Evolutionary conservation across 2,113 vertebrate species (phyloP), one percentile per base, ranked within the genome.

Genomic region (Archocentrus centrarchus): DNA sequence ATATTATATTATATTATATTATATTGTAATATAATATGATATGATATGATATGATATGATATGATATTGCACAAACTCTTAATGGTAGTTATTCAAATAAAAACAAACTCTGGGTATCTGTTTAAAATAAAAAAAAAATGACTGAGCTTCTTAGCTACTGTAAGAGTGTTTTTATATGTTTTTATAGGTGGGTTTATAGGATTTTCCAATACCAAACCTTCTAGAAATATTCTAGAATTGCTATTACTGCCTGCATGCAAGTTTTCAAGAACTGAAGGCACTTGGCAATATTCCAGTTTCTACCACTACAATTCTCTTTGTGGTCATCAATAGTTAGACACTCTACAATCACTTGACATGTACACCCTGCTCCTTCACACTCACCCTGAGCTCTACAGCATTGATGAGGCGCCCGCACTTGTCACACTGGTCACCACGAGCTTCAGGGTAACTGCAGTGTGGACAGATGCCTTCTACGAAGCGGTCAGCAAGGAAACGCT

Each of bases 401-500:
- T 99, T 99, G 93, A 99, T 99, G 81, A 99, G 97, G 2, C 97
- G 97, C n/a, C 98, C 98, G 6, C 98, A 99, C 60, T 97, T 98
- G 90, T 99, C 98, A 35, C 98, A 99, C 86, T 99, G 98, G 94
- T 99, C 98, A 3, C 98, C 98, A 0, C 98, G 97, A 20, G 98
- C 98, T 83, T 99, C 98, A 3, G 96, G 93, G 3, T 97, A 99
- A 80, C 66, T 90, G 85, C 98, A 99, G 92, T 96, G 94, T 57
- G 98, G 98, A 84, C 98, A 99, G n/a, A 66, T 92, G 6, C 98
- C 98, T 90, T 99, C 98, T 60, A 99, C 98, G 7, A 99, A 99
- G 81, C 98, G 98, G 85, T 99, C 98, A 0, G 98, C 98, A 80
- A 99, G 95, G 92, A 99, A 99, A 0, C 97, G 96, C 70, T 94